Base-by-base conservation (phyloP, 2,113 vertebrate species). In the Scartelaos histophorus region DNA sequence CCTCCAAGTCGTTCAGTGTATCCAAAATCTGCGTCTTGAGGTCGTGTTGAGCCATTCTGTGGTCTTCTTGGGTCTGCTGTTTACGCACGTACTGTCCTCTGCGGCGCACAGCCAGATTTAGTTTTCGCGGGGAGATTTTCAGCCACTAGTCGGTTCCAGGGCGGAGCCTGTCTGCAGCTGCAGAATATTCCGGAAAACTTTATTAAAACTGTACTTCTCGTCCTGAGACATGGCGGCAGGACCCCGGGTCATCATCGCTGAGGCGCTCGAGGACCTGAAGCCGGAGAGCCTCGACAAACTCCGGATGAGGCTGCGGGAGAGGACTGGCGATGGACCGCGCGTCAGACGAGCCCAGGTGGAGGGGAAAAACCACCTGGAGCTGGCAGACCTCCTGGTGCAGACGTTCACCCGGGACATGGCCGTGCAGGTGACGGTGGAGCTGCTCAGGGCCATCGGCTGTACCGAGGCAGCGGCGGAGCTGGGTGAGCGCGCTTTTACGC, bases 381-480 rank as follows among this genome's bases (percentile, higher is more conserved):
- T 91, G 24, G 21, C 75, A 0, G 72, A 88, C 3, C 25, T 15
- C 0, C 34, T 92, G 65, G 72, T 88, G 0, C 53, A 53, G 0
- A 67, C 0, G 0, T 89, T 83, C 13, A 83, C 84, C 0, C 66
- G 75, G 21, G 0, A 0, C 0, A 0, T 0, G 0, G 88, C 85
- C 1, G 1, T 25, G 1, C 0, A 0, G 0, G 75, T 90, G 10
- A 0, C 60, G 0, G 0, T 51, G n/a, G 64, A 86, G 2, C 7
- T 83, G 0, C 25, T 90, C 25, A 3, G 0, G 1, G 0, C 22
- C 0, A 84, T 87, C 0, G 15, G 0, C 0, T 84, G 76, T 54
- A 1, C 0, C 0, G 0, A 0, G 0, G 15, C 0, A 0, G 88
- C 87, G 1, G 0, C 46, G 0, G 0, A 0, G 0, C 73, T 86